phyloP scores from a whole-genome alignment of 2,888 invertebrate genomes.

The Tolmerus cingulatus region DNA sequence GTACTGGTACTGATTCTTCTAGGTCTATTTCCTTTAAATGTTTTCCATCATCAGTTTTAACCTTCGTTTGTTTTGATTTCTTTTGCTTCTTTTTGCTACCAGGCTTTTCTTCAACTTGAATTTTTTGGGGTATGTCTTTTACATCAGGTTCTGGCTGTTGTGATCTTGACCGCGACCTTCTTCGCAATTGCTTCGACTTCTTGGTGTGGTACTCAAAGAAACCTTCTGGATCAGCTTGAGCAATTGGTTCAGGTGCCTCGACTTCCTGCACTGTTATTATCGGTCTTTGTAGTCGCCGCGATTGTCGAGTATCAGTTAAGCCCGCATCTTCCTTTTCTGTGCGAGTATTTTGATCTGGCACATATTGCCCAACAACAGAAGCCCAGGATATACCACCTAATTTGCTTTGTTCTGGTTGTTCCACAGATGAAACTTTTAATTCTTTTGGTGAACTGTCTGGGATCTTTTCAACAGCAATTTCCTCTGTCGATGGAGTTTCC shows the following conservation, averaged over 20 bases:
- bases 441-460: neutral
- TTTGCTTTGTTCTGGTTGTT: neutral
- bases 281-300: neutral
- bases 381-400: constrained; percentile 35
- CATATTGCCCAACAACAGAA: constrained; percentile 26
- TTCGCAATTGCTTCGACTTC: constrained; percentile 61
- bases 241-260: neutral
- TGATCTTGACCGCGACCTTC: constrained; percentile 67
- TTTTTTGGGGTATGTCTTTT: neutral
- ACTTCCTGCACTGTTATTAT: constrained; percentile 39
- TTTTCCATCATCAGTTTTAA: neutral
- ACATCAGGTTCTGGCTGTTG: constrained; percentile 59
- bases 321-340: neutral
- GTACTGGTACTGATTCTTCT: neutral
- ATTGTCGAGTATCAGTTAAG: neutral
- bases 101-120: constrained; percentile 54
- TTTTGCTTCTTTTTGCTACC: constrained; percentile 61
- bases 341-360: constrained; percentile 42
- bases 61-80: constrained; percentile 52
- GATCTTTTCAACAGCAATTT: neutral
- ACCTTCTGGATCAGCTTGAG: constrained; percentile 61
- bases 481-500: neutral
- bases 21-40: neutral
- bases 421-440: neutral
- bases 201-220: constrained; percentile 65